A percentile compares a stretch with the other conserved stretches of the same genome.
Conservation (phyloP, 1,140 invertebrate genomes). For the Trachelipus rathkii region DNA sequence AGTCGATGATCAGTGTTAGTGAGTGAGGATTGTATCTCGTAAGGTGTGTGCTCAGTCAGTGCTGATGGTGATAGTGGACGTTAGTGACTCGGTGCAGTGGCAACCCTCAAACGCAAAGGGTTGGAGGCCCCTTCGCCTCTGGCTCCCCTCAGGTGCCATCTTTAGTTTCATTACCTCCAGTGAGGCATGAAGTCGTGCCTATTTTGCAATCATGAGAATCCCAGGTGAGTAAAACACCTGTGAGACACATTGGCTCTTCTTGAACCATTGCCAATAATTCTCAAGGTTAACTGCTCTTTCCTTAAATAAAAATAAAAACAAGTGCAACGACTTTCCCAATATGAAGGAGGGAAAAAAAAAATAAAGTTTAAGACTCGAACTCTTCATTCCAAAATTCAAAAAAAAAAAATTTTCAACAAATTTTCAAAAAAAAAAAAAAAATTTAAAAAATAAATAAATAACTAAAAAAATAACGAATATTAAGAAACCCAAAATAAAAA, state of each 20-base stretch:
- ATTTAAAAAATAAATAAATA: no score
- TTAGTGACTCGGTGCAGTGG: slow-evolving; percentile 10
- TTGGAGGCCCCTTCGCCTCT: slow-evolving; percentile 1
- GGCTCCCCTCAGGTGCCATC: slow-evolving; percentile 2
- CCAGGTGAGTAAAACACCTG: slow-evolving; percentile 11
- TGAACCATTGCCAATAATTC: neutral
- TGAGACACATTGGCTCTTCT: neutral
- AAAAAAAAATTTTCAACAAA: no score
- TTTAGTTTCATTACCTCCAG: neutral
- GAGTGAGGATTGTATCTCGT: neutral
- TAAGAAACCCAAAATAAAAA: no score
- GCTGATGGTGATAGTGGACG: slow-evolving; percentile 10
- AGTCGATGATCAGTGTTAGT: neutral
- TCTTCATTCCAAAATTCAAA: no score
- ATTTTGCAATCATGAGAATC: slow-evolving; percentile 8
- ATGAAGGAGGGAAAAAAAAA: no score
- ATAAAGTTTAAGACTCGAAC: no score
- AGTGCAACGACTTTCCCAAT: no score
- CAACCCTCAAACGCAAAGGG: slow-evolving; percentile 1
- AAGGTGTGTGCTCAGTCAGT: slow-evolving; percentile 8
- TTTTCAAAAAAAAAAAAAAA: no score
- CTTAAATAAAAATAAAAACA: neutral
- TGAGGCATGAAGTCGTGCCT: slow-evolving; percentile 8
- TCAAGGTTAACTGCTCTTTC: slow-evolving; percentile 3
- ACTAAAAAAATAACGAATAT: no score